Conservation (phyloP, 35 echinoderm and acorn worm species). For the Acanthaster planci region DNA sequence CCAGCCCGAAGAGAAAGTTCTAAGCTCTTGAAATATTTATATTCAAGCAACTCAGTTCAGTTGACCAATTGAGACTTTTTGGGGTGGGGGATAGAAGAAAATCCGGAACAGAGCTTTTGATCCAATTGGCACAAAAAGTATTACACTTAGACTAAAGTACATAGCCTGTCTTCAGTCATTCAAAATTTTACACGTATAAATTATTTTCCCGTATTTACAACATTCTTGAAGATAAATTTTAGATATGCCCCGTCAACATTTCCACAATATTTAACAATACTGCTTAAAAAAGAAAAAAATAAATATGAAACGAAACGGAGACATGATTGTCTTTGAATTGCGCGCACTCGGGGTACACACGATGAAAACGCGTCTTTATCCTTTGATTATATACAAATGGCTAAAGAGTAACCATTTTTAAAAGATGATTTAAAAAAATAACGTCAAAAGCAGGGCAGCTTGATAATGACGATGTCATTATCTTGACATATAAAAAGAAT, state of each 20-base stretch:
- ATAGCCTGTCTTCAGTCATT: background rate
- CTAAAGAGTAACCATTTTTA: too few relatives aligned
- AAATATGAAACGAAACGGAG: too few relatives aligned
- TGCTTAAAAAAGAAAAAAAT: background rate
- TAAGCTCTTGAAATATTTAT: background rate
- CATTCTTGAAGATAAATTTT: background rate
- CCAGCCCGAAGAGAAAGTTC: too few relatives aligned
- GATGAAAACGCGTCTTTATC: too few relatives aligned
- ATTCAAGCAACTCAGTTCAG: background rate
- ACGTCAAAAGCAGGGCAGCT: too few relatives aligned
- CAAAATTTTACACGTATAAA: slow-evolving; percentile 13
- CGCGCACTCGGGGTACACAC: too few relatives aligned
- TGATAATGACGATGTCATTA: too few relatives aligned
- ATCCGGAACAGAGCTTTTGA: background rate
- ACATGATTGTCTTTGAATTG: too few relatives aligned
- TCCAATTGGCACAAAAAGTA: background rate
- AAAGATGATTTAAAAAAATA: too few relatives aligned
- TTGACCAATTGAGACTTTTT: background rate
- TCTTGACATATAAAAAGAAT: too few relatives aligned
- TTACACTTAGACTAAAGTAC: background rate
- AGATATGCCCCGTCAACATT: background rate
- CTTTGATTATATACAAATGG: too few relatives aligned
- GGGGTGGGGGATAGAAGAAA: background rate
- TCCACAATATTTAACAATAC: background rate
- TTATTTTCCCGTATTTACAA: slow-evolving; percentile 12